Percentiles rank a stretch among this genome's conserved stretches.
Evolutionary conservation across 2,888 invertebrate species (phyloP).

Genomic region (Pseudococcus viburni): DNA sequence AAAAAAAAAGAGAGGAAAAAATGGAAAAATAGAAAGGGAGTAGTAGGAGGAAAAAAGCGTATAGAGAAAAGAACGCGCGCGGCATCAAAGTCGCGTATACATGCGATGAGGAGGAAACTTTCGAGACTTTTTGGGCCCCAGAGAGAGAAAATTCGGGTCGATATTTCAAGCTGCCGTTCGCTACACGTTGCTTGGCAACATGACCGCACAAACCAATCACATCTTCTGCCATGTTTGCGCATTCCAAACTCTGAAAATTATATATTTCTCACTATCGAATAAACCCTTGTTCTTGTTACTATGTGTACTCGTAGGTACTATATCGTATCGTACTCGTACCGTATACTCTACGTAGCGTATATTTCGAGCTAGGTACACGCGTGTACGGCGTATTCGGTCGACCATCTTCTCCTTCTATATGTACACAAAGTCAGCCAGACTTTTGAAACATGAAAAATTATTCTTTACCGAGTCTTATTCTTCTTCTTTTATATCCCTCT

Average conservation of each 20-base stretch:
- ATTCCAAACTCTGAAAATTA: constrained; percentile 65
- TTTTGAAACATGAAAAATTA: constrained; percentile 11
- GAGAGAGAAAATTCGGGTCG: constrained; percentile 64
- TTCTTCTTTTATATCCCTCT: background rate
- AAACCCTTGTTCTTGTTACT: constrained; percentile 43
- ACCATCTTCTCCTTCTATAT: background rate
- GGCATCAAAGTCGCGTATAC: constrained; percentile 12
- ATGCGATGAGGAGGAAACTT: constrained; percentile 53
- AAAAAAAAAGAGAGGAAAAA: background rate
- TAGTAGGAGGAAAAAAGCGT: background rate
- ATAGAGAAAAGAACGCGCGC: constrained; percentile 27
- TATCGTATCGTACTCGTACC: too few relatives aligned
- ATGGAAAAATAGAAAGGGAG: background rate
- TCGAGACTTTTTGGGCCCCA: constrained; percentile 65
- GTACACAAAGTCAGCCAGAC: background rate
- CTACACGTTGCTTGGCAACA: constrained; percentile 65
- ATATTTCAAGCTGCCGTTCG: constrained; percentile 65
- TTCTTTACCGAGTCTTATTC: background rate
- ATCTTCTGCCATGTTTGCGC: constrained; percentile 66
- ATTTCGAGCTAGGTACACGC: background rate
- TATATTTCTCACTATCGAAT: constrained; percentile 63
- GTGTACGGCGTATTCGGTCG: background rate
- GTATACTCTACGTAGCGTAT: background rate
- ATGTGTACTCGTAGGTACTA: background rate
- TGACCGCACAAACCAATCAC: constrained; percentile 66